These are phyloP conservation scores for Odontophorus gujanensis DNA, from an alignment of 2,113 vertebrate species.

Conservation along the genomic window DNA sequence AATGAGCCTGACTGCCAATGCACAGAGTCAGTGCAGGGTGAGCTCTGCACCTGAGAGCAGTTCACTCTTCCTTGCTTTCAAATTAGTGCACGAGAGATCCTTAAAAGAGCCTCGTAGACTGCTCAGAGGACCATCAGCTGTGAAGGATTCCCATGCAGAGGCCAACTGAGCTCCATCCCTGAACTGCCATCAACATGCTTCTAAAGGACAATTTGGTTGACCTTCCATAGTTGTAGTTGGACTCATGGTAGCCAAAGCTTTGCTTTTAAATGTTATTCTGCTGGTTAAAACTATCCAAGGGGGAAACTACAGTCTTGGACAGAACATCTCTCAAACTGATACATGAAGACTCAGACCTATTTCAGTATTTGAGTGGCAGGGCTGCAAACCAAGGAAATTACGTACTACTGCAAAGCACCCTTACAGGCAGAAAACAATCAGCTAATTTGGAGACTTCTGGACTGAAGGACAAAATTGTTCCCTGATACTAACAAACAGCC, in stretches of 20 bases:
- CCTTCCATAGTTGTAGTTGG: background rate
- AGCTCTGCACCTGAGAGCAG: background rate
- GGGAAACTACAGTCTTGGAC: background rate
- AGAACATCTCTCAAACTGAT: background rate
- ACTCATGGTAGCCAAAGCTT: background rate
- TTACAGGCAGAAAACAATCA: background rate
- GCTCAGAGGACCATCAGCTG: background rate
- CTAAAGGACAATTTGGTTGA: background rate
- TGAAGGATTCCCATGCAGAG: background rate
- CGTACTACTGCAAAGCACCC: background rate
- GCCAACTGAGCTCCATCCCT: background rate
- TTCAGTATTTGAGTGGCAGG: slow-evolving; percentile 8
- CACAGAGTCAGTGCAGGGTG: background rate
- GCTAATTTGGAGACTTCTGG: background rate
- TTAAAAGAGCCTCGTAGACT: background rate
- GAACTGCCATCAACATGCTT: background rate
- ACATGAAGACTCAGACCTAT: background rate
- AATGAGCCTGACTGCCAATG: background rate
- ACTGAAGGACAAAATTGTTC: background rate
- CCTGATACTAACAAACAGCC: background rate
- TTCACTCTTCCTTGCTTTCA: background rate
- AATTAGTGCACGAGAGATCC: fast-evolving
- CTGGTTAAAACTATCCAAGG: background rate
- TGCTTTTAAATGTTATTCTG: background rate
- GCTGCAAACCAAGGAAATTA: slow-evolving; percentile 25